Evolutionary conservation across 2,888 invertebrate species (phyloP).

Genomic region (Caenorhabditis becei): DNA sequence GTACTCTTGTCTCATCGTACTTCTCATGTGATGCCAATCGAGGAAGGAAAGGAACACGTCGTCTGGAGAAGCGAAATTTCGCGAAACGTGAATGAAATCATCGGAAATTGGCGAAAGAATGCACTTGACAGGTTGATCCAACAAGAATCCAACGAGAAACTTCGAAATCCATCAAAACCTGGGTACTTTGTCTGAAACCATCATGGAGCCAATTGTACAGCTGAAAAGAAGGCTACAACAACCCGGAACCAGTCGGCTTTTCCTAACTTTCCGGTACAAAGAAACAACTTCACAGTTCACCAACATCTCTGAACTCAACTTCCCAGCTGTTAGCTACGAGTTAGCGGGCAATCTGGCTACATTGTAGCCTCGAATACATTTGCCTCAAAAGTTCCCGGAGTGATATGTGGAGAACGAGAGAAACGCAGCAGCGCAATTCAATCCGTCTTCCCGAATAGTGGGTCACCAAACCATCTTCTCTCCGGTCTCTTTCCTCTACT

Average conservation of each 20-base stretch:
- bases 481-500: background rate
- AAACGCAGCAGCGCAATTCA: background rate
- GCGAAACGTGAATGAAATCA: background rate
- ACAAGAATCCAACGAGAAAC: too few species aligned
- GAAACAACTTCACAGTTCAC: too few species aligned
- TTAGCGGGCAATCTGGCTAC: constrained; percentile 9
- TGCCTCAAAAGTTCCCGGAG: background rate
- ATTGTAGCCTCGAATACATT: constrained; percentile 23
- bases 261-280: too few species aligned
- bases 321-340: too few species aligned
- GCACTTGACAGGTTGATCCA: background rate
- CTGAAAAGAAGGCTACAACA: too few species aligned
- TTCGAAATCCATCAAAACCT: too few species aligned
- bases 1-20: constrained; percentile 57
- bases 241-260: too few species aligned
- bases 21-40: constrained; percentile 45
- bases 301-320: too few species aligned
- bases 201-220: too few species aligned
- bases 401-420: background rate
- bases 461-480: background rate
- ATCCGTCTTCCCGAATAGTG: background rate
- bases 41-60: constrained; percentile 11
- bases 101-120: background rate
- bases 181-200: too few species aligned
- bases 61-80: constrained; percentile 1